Evolutionary conservation across 2,888 invertebrate genomes (phyloP).

Genomic region (Meganola albula): DNA sequence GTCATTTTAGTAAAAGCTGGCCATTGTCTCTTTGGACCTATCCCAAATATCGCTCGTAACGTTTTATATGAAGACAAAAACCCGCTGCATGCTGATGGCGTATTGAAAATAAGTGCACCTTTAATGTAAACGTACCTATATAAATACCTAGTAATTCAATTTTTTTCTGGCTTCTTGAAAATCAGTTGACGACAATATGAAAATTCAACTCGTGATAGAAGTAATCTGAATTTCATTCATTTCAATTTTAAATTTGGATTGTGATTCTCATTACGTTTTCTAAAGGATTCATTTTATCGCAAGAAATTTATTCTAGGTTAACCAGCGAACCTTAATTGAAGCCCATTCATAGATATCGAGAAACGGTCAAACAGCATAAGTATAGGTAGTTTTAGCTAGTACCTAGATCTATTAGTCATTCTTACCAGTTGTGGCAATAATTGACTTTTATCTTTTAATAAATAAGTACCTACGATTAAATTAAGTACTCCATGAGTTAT

Average conservation of each 20-base stretch:
- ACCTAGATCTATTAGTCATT: too few species aligned
- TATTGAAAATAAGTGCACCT: constrained; percentile 36
- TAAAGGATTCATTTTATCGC: constrained; percentile 41
- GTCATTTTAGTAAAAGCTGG: constrained; percentile 60
- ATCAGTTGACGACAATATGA: too few species aligned
- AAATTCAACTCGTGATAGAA: constrained; percentile 37
- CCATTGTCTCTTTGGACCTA: constrained; percentile 56
- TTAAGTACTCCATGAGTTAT: too few species aligned
- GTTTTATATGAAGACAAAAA: constrained; percentile 51
- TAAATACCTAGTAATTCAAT: neutral
- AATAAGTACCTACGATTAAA: too few species aligned
- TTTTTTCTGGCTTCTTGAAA: neutral
- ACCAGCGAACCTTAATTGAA: constrained; percentile 55
- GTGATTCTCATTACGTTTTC: constrained; percentile 46
- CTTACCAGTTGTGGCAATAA: too few species aligned
- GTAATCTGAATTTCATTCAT: constrained; percentile 54
- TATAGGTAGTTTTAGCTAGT: too few species aligned
- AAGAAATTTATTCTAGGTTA: constrained; percentile 48
- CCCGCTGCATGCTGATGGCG: constrained; percentile 42
- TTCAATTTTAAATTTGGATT: too few species aligned
- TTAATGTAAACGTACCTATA: constrained; percentile 21
- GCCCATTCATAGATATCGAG: constrained; percentile 61
- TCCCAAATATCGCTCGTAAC: constrained; percentile 44
- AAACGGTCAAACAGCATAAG: constrained; percentile 52
- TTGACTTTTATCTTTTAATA: too few species aligned